Percentiles rank a stretch among this genome's conserved stretches.
phyloP scores from a whole-genome alignment of 2,797 vertebrate species.

The Gymnopithys bicolor region DNA sequence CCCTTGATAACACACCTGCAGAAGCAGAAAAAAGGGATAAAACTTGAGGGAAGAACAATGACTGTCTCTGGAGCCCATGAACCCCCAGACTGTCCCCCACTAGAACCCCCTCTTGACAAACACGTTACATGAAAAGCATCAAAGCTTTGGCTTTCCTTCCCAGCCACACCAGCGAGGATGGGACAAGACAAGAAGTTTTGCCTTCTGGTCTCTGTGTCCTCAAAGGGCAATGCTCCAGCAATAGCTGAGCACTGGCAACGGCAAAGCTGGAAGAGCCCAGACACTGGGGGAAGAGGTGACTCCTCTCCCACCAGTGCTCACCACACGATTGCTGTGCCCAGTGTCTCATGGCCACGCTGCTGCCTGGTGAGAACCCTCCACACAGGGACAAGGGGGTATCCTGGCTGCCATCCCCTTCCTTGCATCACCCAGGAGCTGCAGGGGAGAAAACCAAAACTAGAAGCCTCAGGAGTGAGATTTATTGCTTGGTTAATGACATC shows the following conservation, averaged over 20 bases:
- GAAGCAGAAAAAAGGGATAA: neutral
- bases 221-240: neutral
- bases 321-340: rapidly evolving
- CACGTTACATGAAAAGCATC: neutral
- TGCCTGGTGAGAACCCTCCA: neutral
- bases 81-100: rapidly evolving
- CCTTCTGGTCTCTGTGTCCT: neutral
- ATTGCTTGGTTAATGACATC: slow-evolving; percentile 20
- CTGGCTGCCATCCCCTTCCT: neutral
- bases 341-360: rapidly evolving
- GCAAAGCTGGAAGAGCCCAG: neutral
- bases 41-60: neutral
- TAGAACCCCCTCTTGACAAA: neutral
- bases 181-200: neutral
- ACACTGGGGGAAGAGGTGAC: neutral
- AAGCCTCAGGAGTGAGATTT: slow-evolving; percentile 47
- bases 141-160: neutral
- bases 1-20: neutral
- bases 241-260: neutral
- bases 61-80: neutral
- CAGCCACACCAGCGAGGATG: neutral
- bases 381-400: neutral
- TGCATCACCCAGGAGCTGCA: neutral
- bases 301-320: neutral
- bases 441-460: neutral